Evolutionary conservation across 2,797 vertebrate species (phyloP), one percentile per base, ranked within the genome.

Genomic region (Orientallactaga sibirica): DNA sequence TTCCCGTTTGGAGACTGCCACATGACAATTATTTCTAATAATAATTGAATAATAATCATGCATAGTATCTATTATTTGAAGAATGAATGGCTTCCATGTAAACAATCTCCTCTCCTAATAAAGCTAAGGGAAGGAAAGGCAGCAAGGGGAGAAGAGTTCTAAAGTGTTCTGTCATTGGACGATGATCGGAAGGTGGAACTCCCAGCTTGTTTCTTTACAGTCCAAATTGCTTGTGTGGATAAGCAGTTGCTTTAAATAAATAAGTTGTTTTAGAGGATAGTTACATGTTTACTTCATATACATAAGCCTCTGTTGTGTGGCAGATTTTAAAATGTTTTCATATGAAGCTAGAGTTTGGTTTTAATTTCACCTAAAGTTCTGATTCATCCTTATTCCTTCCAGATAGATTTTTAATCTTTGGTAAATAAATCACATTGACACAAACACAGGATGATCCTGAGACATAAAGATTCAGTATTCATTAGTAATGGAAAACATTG

Each of bases 401-500:
- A 74, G 66, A 77, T 71, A 5, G 70, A 67, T 76, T 76, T 78
- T 84, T 73, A 41, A 86, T n/a, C 55, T 86, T 88, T 75, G 83
- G 22, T 83, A 86, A 79, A 66, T 74, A 80, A 68, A 84, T 84
- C 86, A 77, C 43, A 87, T 33, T 84, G n/a, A 88, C 18, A 64
- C 8, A 74, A 0, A 71, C 24, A 94, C 52, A 27, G 64, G 15
- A 48, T 66, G 62, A 68, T n/a, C 78, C 74, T 82, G 71, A 95
- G 20, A 83, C 76, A 83, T 1, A 84, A 88, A 91, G 48, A 96
- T 77, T 96, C 93, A 67, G 73, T 52, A 33, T 86, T 84, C 80
- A 29, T 85, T 93, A 92, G 37, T n/a, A 55, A 43, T 7, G 86
- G 37, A 71, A 91, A 27, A 92, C 87, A 91, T 0, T 14, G 80